Conservation (phyloP, 2,797 vertebrate species). For the Thalassophryne amazonica region DNA sequence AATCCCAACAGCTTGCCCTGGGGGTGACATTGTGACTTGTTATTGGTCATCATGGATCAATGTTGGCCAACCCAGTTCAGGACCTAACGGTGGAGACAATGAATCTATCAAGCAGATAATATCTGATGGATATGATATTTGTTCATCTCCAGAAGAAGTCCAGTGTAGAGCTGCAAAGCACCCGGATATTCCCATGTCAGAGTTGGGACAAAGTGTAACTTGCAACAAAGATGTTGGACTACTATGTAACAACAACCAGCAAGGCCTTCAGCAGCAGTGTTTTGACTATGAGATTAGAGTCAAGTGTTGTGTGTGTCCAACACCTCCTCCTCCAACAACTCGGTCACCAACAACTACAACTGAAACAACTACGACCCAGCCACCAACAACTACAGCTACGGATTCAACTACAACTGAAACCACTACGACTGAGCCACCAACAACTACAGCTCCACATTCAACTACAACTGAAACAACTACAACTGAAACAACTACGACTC, state of each 20-base stretch:
- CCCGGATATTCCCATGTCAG: no score
- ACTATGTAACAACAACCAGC: constrained; percentile 40
- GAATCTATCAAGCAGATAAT: constrained; percentile 30
- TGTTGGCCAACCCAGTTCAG: constrained; percentile 16
- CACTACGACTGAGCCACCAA: no score
- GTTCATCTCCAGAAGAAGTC: no score
- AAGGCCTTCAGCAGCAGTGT: constrained; percentile 27
- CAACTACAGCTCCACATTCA: no score
- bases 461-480: no score
- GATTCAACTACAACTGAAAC: not conserved
- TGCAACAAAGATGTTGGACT: no score
- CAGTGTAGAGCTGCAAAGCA: no score
- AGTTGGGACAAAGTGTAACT: no score
- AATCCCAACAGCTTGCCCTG: not conserved
- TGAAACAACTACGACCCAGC: not conserved
- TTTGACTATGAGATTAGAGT: constrained; percentile 52
- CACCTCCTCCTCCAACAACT: not conserved
- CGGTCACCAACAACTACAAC: not conserved
- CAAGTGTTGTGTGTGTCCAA: constrained; percentile 14
- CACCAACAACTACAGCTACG: not conserved
- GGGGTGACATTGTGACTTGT: constrained; percentile 1
- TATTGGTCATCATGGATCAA: constrained; percentile 26
- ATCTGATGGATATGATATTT: constrained; percentile 1
- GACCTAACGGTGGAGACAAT: constrained; percentile 31
- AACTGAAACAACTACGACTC: no score